Conservation (phyloP, 2,888 invertebrate species). For the Clivina fossor region DNA sequence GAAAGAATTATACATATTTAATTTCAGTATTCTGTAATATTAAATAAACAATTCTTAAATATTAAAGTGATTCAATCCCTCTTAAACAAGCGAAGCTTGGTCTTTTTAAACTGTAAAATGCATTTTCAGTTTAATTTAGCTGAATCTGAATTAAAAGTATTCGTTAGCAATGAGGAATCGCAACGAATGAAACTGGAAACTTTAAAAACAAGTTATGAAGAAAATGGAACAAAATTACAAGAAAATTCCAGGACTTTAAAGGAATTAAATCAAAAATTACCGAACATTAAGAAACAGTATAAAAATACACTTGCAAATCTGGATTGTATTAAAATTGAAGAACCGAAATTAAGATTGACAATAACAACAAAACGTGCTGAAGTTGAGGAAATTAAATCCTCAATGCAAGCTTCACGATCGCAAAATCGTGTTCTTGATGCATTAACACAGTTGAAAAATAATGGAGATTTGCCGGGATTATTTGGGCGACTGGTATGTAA, state of each 20-base stretch:
- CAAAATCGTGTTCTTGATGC: conserved; percentile 73
- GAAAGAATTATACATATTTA: no score
- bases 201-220: conserved; percentile 53
- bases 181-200: conserved; percentile 68
- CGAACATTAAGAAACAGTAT: conserved; percentile 56
- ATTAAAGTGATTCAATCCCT: no score
- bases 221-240: conserved; percentile 52
- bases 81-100: no score
- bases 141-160: conserved; percentile 79
- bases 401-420: conserved; percentile 70
- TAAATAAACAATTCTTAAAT: no score
- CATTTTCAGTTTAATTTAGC: conserved; percentile 58
- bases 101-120: conserved; percentile 25
- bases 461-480: conserved; percentile 80
- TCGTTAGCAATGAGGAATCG: conserved; percentile 64
- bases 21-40: no score
- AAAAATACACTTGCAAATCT: conserved; percentile 57
- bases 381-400: conserved; percentile 70
- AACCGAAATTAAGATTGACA: conserved; percentile 55
- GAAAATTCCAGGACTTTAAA: conserved; percentile 52
- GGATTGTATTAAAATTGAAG: conserved; percentile 56
- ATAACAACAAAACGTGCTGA: conserved; percentile 56
- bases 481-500: conserved; percentile 79
- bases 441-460: conserved; percentile 78
- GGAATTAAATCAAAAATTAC: conserved; percentile 56